Conservation (phyloP, 2,113 vertebrate species). For the Archilochus colubris region DNA sequence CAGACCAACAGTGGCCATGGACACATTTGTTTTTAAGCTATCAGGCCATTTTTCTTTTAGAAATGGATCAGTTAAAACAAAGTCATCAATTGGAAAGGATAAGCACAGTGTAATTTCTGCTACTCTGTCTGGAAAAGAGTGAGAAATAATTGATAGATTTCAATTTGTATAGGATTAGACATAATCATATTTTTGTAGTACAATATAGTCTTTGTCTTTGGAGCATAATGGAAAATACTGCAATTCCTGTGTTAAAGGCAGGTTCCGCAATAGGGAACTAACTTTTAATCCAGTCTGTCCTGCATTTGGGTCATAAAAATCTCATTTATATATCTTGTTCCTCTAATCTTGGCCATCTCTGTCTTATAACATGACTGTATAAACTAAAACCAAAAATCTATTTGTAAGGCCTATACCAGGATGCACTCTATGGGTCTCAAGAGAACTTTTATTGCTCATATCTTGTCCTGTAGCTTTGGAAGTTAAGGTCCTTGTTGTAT, state of each 20-base stretch:
- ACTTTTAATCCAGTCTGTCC: constrained; percentile 21
- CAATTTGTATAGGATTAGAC: not conserved
- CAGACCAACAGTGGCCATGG: not conserved
- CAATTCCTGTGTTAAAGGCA: not conserved
- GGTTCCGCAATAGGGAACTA: not conserved
- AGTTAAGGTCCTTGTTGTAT: not conserved
- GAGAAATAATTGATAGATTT: not conserved
- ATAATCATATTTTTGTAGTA: not conserved
- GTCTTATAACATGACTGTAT: not conserved
- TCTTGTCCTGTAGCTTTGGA: not conserved
- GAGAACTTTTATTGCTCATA: not conserved
- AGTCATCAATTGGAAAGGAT: not conserved
- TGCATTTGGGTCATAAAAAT: not conserved
- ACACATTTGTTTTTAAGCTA: not conserved
- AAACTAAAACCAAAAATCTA: not conserved
- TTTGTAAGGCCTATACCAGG: not conserved
- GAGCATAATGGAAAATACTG: not conserved
- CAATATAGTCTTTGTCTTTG: not conserved
- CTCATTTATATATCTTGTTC: not conserved
- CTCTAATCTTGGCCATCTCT: not conserved
- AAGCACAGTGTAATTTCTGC: not conserved
- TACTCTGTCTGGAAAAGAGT: not conserved
- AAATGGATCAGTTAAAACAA: not conserved
- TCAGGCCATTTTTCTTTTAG: not conserved
- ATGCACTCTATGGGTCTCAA: not conserved